Conservation (phyloP, 2,888 invertebrate species). For the Geotrupes spiniger region DNA sequence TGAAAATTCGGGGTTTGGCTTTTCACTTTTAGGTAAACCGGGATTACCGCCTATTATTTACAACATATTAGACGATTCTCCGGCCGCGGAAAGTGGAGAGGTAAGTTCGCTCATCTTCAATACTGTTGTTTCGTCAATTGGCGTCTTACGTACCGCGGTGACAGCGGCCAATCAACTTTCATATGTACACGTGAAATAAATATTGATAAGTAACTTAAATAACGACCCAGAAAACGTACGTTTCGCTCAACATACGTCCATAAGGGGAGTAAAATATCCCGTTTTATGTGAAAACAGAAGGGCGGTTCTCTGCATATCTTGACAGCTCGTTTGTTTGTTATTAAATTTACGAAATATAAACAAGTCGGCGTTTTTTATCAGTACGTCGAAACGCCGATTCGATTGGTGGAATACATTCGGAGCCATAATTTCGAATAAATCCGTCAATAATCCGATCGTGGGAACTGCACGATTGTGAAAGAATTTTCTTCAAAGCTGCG, state of each 20-base stretch:
- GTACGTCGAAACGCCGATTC: no score
- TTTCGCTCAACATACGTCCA: not conserved
- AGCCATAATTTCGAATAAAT: no score
- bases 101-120: conserved; percentile 55
- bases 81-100: conserved; percentile 87
- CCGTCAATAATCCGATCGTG: no score
- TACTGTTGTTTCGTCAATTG: not conserved
- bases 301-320: conserved; percentile 11
- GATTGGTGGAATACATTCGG: no score
- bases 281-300: conserved; percentile 6
- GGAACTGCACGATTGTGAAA: no score
- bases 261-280: no score
- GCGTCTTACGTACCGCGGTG: conserved; percentile 8
- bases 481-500: no score
- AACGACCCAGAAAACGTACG: not conserved
- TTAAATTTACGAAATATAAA: no score
- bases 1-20: conserved; percentile 86
- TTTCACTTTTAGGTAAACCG: conserved; percentile 86
- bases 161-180: conserved; percentile 17
- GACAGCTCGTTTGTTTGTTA: no score
- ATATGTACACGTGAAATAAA: conserved; percentile 1
- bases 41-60: conserved; percentile 92
- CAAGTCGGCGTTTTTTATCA: no score
- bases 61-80: conserved; percentile 90
- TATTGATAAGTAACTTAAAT: not conserved